Evolutionary conservation across 2,113 vertebrate genomes (phyloP), one percentile per base, ranked within the genome.

Genomic region (Psittacara wagleri): DNA sequence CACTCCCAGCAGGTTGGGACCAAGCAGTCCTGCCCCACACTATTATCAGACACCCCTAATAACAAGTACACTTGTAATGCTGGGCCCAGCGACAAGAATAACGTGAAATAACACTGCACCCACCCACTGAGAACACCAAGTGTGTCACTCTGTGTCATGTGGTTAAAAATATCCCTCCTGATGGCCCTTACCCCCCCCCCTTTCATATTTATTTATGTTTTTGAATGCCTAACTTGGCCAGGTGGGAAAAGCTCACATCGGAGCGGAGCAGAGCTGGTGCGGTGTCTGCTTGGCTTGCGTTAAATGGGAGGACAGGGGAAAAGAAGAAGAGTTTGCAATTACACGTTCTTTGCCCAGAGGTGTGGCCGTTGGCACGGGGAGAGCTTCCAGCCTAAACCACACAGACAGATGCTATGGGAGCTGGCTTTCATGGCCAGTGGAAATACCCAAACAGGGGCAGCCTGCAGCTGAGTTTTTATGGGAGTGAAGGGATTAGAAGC

Each of bases 111-210:
- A 52, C 96, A 79, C 97, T 91, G 95, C 96, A 94, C 97, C 98
- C 98, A 97, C 98, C 98, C 98, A 97, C 98, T 97, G 97, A 97
- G 98, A 97, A 91, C 97, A 96, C 96, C 77, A 2, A 96, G 96
- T 90, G 96, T 98, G 97, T 98, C 98, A 98, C 97, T 92, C 95
- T 97, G 95, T 97, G 98, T 98, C 98, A 98, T 88, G 95, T 11
- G 86, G 94, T 97, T 98, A 98, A 98, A 98, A 98, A 98, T 97
- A 98, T 67, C 97, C 66, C 90, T 20, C 8, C 92, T 17, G 74
- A 93, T 57, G 0, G 69, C 57, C 64, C 54, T 10, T 6, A 0
- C 6, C 1, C 1, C 4, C 31, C 59, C 79, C 70, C 16, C 87
- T 46, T 61, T 27, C 23, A 4, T 66, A 64, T 82, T 92, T 93